Evolutionary conservation across 2,797 vertebrate genomes (phyloP).

Genomic region (Pipistrellus pygmaeus): DNA sequence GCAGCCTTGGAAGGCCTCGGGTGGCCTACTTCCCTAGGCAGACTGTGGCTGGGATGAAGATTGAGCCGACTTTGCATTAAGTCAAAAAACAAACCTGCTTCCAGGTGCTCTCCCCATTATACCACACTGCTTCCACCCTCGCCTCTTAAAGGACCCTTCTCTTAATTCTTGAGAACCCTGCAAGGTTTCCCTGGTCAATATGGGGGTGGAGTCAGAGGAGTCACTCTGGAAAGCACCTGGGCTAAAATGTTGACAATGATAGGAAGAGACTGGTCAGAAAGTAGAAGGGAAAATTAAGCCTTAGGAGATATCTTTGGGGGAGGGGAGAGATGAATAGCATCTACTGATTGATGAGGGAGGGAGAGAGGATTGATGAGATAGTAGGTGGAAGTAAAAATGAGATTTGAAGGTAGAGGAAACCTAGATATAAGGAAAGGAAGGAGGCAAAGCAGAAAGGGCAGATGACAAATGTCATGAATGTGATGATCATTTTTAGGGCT

Average conservation of each 20-base stretch:
- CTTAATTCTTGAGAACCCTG: background rate
- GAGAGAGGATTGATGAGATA: background rate
- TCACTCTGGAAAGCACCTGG: background rate
- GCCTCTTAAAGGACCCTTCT: background rate
- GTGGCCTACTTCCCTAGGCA: background rate
- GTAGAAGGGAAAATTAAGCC: background rate
- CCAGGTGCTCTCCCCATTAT: background rate
- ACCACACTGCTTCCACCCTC: background rate
- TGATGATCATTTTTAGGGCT: background rate
- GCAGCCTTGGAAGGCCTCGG: background rate
- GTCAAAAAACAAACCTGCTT: background rate
- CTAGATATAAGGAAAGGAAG: background rate
- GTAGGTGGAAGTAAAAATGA: slow-evolving; percentile 37
- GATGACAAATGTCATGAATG: background rate
- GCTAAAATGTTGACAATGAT: background rate
- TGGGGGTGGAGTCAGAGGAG: background rate
- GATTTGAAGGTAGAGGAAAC: slow-evolving; percentile 44
- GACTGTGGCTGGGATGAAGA: background rate
- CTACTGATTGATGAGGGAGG: background rate
- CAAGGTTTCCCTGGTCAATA: background rate
- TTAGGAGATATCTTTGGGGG: background rate
- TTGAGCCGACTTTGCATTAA: background rate
- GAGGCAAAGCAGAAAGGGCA: background rate
- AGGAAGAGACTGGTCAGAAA: background rate
- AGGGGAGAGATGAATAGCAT: background rate